phyloP scores from a whole-genome alignment of 2,113 vertebrate genomes.

The Trinectes maculatus region DNA sequence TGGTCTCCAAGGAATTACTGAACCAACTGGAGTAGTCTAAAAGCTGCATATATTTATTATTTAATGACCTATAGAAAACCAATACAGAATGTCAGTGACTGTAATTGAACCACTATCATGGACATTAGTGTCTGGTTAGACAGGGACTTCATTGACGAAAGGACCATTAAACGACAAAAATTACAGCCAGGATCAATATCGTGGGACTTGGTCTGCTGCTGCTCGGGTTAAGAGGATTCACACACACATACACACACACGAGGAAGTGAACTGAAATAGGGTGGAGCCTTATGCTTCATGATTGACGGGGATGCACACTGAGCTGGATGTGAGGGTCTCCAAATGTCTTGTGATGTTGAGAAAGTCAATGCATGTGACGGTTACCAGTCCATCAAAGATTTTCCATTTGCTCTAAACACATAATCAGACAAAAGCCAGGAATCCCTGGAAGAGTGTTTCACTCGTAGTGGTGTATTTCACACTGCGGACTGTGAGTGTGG shows the following conservation, averaged over 20 bases:
- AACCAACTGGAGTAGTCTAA: background rate
- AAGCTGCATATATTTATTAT: constrained; percentile 34
- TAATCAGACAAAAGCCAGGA: background rate
- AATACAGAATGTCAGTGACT: constrained; percentile 47
- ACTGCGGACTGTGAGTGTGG: no score
- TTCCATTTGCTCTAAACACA: constrained; percentile 4
- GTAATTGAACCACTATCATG: constrained; percentile 26
- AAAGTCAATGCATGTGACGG: background rate
- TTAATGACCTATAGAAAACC: constrained; percentile 10
- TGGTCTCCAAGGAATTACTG: constrained; percentile 24
- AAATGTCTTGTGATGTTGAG: background rate
- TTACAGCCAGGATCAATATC: constrained; percentile 45
- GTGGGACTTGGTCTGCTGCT: constrained; percentile 27
- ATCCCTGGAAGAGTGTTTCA: background rate
- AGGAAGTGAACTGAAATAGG: constrained; percentile 51
- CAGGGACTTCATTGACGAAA: constrained; percentile 47
- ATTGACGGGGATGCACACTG: constrained; percentile 11
- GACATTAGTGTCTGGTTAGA: constrained; percentile 38
- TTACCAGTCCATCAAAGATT: background rate
- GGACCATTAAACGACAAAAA: constrained; percentile 46
- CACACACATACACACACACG: constrained; percentile 23
- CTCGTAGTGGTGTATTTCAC: background rate
- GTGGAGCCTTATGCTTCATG: constrained; percentile 23
- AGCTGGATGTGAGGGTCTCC: constrained; percentile 21
- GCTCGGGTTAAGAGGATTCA: constrained; percentile 52